Conservation (phyloP, 1,140 invertebrate genomes). For the Gonatopus flavifemur region DNA sequence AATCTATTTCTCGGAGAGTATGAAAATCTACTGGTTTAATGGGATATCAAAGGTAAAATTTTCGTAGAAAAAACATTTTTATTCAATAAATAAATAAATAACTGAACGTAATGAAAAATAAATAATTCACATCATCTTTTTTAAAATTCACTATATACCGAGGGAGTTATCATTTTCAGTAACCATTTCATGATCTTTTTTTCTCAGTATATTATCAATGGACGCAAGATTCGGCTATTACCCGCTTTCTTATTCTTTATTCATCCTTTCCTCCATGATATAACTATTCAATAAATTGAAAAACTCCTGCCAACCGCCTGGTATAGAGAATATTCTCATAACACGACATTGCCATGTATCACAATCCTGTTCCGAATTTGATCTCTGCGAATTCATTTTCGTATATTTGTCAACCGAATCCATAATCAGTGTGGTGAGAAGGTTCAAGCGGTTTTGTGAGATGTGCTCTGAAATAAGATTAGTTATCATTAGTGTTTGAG, state of each 20-base stretch:
- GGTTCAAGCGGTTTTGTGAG: constrained; percentile 23
- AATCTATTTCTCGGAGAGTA: too few relatives aligned
- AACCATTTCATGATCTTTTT: too few relatives aligned
- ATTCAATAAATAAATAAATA: not conserved
- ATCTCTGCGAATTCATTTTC: constrained; percentile 9
- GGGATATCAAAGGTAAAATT: too few relatives aligned
- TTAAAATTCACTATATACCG: too few relatives aligned
- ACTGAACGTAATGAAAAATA: not conserved
- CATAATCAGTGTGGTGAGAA: constrained; percentile 29
- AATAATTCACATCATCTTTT: not conserved
- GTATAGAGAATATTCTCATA: constrained; percentile 11
- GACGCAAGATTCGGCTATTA: too few relatives aligned
- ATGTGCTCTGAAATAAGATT: constrained; percentile 19
- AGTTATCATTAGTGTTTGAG: too few relatives aligned
- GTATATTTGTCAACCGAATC: constrained; percentile 36
- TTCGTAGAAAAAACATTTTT: too few relatives aligned
- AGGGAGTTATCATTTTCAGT: too few relatives aligned
- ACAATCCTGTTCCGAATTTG: constrained; percentile 20
- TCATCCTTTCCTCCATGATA: constrained; percentile 30
- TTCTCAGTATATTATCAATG: too few relatives aligned
- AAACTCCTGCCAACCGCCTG: constrained; percentile 37
- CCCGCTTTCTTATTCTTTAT: constrained; percentile 1
- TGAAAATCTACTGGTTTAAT: too few relatives aligned
- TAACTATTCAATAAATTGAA: constrained; percentile 36
- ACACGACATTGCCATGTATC: constrained; percentile 28